Conservation (phyloP, 2,888 invertebrate genomes). For the Dastarcus helophoroides region DNA sequence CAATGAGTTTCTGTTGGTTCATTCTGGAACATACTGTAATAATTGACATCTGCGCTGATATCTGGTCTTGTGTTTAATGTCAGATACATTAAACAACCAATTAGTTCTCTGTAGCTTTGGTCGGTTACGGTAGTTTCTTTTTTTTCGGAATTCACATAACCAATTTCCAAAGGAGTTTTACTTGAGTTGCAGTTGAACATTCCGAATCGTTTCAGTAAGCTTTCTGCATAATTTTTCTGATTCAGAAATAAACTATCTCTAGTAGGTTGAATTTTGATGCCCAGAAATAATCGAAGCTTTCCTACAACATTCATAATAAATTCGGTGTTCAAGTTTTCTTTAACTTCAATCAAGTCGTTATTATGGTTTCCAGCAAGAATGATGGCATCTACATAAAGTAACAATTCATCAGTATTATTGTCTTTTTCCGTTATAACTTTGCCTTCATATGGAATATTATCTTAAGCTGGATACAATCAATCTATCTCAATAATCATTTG, state of each 20-base stretch:
- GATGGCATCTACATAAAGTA: slow-evolving; percentile 23
- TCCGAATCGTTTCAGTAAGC: slow-evolving; percentile 18
- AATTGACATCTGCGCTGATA: slow-evolving; percentile 9
- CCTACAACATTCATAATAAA: slow-evolving; percentile 23
- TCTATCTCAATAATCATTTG: no score
- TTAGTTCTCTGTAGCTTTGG: slow-evolving; percentile 12
- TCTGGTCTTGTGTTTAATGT: slow-evolving; percentile 12
- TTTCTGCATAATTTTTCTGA: slow-evolving; percentile 18
- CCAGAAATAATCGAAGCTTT: slow-evolving; percentile 18
- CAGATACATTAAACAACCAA: slow-evolving; percentile 14
- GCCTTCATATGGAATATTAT: no score
- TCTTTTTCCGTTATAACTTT: slow-evolving; percentile 9
- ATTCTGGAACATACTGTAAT: slow-evolving; percentile 14
- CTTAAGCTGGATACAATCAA: no score
- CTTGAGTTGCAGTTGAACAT: slow-evolving; percentile 19
- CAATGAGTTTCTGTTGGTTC: slow-evolving; percentile 8
- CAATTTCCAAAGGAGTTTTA: slow-evolving; percentile 2
- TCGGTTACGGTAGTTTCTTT: background rate
- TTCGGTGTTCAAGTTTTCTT: slow-evolving; percentile 13
- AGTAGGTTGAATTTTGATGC: slow-evolving; percentile 18
- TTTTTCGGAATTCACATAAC: background rate
- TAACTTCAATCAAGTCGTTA: slow-evolving; percentile 14
- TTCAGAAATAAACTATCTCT: slow-evolving; percentile 15
- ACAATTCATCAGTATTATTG: slow-evolving; percentile 12
- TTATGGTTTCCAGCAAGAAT: slow-evolving; percentile 16